These are phyloP conservation scores for Caranx melampygus DNA, from an alignment of 2,113 vertebrate genomes.

Conservation along the genomic window DNA sequence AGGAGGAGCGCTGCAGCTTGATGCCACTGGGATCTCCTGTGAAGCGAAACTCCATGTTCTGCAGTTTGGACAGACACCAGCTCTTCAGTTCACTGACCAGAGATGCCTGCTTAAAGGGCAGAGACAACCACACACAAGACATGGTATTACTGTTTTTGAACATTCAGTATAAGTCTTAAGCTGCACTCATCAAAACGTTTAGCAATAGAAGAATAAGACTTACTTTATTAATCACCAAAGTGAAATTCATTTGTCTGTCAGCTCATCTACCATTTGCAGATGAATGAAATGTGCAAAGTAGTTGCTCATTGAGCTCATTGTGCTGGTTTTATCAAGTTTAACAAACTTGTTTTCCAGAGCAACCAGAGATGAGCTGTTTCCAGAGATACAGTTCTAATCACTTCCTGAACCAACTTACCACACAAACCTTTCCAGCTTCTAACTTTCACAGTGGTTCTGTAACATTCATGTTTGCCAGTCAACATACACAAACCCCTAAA, in stretches of 20 bases:
- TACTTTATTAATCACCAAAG: too few relatives aligned
- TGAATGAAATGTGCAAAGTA: background rate
- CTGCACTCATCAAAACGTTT: background rate
- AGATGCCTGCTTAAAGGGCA: constrained; percentile 83
- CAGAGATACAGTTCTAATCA: background rate
- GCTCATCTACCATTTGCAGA: too few relatives aligned
- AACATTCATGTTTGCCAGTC: too few relatives aligned
- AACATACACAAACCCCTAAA: too few relatives aligned
- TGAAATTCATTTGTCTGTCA: too few relatives aligned
- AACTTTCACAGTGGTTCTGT: too few relatives aligned
- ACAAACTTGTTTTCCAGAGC: too few relatives aligned
- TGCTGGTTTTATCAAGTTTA: background rate
- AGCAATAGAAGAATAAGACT: background rate
- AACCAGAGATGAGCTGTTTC: background rate
- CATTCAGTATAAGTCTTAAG: background rate
- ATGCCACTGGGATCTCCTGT: constrained; percentile 84
- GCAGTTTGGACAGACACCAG: constrained; percentile 96
- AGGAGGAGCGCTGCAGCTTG: constrained; percentile 83
- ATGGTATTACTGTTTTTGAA: background rate
- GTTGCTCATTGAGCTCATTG: background rate
- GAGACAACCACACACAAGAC: constrained; percentile 1
- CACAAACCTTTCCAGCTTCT: too few relatives aligned
- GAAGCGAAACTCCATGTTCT: constrained; percentile 90
- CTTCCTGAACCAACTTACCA: too few relatives aligned
- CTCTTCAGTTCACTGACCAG: constrained; percentile 93